A percentile compares a stretch with the other conserved stretches of the same genome.
Evolutionary conservation across 1,140 invertebrate genomes (phyloP).

Genomic region (Bombus sylvicola): DNA sequence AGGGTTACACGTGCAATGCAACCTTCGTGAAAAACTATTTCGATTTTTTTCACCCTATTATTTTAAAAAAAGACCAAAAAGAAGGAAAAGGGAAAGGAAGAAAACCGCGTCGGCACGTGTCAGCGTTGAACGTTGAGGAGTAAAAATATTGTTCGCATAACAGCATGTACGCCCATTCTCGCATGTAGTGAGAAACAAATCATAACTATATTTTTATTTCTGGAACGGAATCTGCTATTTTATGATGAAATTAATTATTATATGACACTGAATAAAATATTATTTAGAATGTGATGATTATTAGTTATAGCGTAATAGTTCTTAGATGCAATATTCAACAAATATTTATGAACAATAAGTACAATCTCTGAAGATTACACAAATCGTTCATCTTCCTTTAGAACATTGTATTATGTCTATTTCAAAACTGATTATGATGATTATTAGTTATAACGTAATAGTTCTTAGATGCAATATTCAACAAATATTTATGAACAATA

Average conservation of each 20-base stretch:
- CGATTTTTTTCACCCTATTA: constrained; percentile 16
- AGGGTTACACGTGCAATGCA: constrained; percentile 32
- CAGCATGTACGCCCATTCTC: too few species aligned
- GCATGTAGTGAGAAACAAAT: not conserved
- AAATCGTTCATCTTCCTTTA: not conserved
- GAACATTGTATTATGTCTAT: not conserved
- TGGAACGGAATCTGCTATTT: not conserved
- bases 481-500: not conserved
- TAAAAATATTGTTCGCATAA: constrained; percentile 17
- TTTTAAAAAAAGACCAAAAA: not conserved
- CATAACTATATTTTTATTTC: not conserved
- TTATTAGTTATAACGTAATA: not conserved
- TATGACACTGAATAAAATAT: not conserved
- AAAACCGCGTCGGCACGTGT: constrained; percentile 1
- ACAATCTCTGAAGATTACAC: not conserved
- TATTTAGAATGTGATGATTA: too few species aligned
- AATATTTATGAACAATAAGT: not conserved
- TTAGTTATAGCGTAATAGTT: not conserved
- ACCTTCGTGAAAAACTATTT: constrained; percentile 25
- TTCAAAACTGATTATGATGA: not conserved
- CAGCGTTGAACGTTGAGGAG: not conserved
- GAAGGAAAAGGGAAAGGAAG: not conserved
- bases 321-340: not conserved
- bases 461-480: not conserved
- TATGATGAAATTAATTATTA: not conserved